Evolutionary conservation across 2,113 vertebrate species (phyloP).

Genomic region (Toxostoma redivivum): DNA sequence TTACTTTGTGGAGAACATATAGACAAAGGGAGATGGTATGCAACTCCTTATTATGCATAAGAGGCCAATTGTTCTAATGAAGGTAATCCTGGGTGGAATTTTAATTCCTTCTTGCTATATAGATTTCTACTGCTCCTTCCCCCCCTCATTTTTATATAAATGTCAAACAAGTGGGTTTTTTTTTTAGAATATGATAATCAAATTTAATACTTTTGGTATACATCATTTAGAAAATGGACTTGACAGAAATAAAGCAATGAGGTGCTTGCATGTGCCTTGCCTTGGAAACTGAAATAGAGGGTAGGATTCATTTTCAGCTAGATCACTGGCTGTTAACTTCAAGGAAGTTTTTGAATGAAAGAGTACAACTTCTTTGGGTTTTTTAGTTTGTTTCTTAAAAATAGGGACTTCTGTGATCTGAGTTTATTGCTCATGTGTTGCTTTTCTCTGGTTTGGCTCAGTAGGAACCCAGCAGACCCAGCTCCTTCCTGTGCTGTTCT

Average conservation of each 20-base stretch:
- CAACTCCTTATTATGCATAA: background rate
- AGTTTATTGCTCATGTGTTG: background rate
- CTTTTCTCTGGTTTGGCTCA: background rate
- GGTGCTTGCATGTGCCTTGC: background rate
- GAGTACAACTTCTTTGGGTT: background rate
- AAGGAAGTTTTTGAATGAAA: background rate
- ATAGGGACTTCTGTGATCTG: background rate
- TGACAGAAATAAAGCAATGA: background rate
- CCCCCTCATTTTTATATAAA: background rate
- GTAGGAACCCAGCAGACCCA: background rate
- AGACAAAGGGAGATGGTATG: background rate
- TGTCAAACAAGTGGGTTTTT: background rate
- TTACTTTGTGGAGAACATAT: background rate
- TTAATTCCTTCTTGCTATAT: background rate
- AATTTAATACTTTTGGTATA: background rate
- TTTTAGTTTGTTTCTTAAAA: background rate
- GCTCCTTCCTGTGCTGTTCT: background rate
- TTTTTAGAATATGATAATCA: background rate
- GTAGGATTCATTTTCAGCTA: background rate
- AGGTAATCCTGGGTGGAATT: background rate
- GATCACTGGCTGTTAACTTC: background rate
- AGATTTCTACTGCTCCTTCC: background rate
- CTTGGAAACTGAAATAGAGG: background rate
- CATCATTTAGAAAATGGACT: background rate
- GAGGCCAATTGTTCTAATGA: background rate